Conservation (phyloP, 1,140 invertebrate species). For the Tetramorium alpestre region DNA sequence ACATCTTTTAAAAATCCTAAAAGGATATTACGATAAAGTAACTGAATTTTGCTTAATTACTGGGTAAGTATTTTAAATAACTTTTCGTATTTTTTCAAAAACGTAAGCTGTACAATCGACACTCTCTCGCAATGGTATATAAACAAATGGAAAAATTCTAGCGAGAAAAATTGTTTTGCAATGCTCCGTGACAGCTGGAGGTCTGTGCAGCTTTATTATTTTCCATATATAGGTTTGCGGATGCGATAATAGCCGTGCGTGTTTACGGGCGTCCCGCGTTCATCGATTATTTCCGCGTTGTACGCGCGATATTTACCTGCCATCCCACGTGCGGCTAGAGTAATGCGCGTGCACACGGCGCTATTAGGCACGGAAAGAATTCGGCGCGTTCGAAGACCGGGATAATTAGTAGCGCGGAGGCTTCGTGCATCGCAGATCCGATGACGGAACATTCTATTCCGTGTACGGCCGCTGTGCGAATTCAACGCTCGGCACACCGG, state of each 20-base stretch:
- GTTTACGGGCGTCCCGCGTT: neutral
- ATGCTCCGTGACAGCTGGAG: neutral
- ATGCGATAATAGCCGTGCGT: constrained; percentile 5
- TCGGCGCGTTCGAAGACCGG: constrained; percentile 1
- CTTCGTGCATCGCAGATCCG: neutral
- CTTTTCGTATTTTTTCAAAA: too few species aligned
- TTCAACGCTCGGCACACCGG: neutral
- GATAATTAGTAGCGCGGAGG: constrained; percentile 17
- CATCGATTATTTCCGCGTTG: constrained; percentile 34
- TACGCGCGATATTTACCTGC: constrained; percentile 35
- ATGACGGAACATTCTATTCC: constrained; percentile 27
- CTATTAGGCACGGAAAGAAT: constrained; percentile 24
- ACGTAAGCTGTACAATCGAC: neutral
- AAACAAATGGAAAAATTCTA: neutral
- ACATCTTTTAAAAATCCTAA: neutral
- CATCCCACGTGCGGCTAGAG: neutral
- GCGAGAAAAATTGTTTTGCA: neutral
- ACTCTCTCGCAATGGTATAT: neutral
- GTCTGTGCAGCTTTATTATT: neutral
- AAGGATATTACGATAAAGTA: neutral
- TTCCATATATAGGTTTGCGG: constrained; percentile 12
- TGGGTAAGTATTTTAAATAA: neutral
- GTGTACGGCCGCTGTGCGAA: neutral
- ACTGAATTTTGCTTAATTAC: neutral
- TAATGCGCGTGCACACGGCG: neutral